Base-by-base conservation (phyloP, 2,888 invertebrate species). In the Agrotis segetum region DNA sequence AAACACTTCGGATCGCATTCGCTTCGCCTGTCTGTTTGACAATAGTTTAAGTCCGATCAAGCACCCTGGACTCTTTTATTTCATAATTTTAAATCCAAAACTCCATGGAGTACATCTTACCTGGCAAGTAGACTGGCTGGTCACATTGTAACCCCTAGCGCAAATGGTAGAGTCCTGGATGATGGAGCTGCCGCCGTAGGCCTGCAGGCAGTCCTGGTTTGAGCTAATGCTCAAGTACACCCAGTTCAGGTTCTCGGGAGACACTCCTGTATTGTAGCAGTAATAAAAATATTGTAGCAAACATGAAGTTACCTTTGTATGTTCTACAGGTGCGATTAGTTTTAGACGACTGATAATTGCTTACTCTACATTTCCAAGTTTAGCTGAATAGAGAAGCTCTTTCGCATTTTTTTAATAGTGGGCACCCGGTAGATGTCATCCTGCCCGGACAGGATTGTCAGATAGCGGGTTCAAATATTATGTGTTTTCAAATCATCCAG, bases 41-140 rank as follows among this genome's bases (percentile, higher is more conserved):
- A n/a, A n/a, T n/a, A n/a, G n/a, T n/a, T n/a, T n/a, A 17, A 0
- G 17, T n/a, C 29, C 29, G 4, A n/a, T n/a, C 46, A 16, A 16
- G 24, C 9, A 53, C 24, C 16, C 1, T 53, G 17, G 17, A 16
- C 24, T 29, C 55, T 53, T 16, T 53, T 9, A 17, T 53, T 24
- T 24, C 9, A 17, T 29, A 24, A 17, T 29, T 53, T 34, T 17
- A 17, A 55, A 11, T 29, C 4, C 17, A 40, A 40, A 40, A 40
- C 1, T 11, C 11, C 4, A 7, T 40, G 40, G 9, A 40, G 40
- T 40, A 9, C 34, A 34, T 40, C 0, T 40, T 80, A 93, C 92
- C 88, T 90, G 90, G 85, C 94, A 94, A 58, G 92, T 92, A 61
- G 93, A 93, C 83, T 94, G 94, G 63, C 90, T 91, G 67, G 92